phyloP scores from a whole-genome alignment of 2,797 vertebrate genomes.

The Acropternis orthonyx region DNA sequence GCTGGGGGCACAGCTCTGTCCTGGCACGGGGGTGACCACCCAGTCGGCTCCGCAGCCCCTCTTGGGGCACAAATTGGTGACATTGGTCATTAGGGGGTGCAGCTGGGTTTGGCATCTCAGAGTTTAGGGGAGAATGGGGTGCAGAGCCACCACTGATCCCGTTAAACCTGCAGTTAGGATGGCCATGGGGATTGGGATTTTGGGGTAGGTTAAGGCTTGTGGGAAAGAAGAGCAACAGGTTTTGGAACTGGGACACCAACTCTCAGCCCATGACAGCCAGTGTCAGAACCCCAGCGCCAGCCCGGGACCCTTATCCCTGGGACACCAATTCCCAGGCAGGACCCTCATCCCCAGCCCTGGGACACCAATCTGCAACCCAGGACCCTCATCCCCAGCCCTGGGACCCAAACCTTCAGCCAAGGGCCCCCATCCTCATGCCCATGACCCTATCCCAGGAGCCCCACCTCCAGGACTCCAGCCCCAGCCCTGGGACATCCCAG shows the following conservation, averaged over 20 bases:
- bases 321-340: no score
- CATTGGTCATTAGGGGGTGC: background rate
- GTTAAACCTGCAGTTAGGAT: rapidly evolving
- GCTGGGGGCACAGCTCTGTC: rapidly evolving
- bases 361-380: no score
- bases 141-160: rapidly evolving
- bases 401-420: background rate
- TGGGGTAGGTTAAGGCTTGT: background rate
- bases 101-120: background rate
- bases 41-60: rapidly evolving
- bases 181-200: rapidly evolving
- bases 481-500: background rate
- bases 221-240: background rate
- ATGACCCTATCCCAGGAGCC: background rate
- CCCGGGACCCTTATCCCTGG: no score
- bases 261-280: no score
- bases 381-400: background rate
- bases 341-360: background rate
- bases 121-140: background rate
- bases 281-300: no score
- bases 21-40: rapidly evolving
- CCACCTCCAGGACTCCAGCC: background rate
- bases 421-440: no score
- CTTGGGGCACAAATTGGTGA: background rate
- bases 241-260: background rate